Base-by-base conservation (phyloP, 1,140 invertebrate species). In the Apolygus lucorum region DNA sequence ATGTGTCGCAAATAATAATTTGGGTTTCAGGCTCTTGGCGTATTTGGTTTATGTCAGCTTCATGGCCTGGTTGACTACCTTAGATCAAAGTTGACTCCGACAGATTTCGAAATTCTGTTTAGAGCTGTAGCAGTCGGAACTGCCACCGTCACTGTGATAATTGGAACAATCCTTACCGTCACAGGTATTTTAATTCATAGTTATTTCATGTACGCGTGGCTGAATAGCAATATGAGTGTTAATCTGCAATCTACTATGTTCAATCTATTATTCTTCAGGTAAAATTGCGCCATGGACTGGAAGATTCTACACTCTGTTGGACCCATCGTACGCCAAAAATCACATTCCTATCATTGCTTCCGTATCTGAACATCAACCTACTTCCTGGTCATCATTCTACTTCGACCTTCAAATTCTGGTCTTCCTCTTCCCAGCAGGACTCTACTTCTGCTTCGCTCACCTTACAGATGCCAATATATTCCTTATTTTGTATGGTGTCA, bases 341-440 rank as follows among this genome's bases (percentile, higher is more conserved):
- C 95, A 99, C 79, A 99, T 99, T 82, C 96, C 96, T 66, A 99
- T 99, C 75, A 99, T 99, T 78, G 96, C 96, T 17, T 98, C 95
- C 1, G 96, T 99, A 1, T 98, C 95, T 4, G 96, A 99, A 80
- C 96, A 99, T 87, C 96, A 99, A 80, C 96, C 96, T 0, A 99
- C 96, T 11, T 93, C 95, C 0, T 99, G 96, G 96, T 95, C 92
- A 69, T 97, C 95, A 0, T 99, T 98, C 81, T 99, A 97, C 80
- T 98, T 98, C 81, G 96, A 99, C 83, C 84, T 99, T 29, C 92
- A 95, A 74, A 89, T 98, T 72, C 82, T 98, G 22, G 93, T 97
- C 49, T 97, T 98, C 79, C 81, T 98, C 64, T 98, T 98, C 81
- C 96, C 92, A 65, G 93, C 91, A 62, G 96, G 96, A 1, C 83